A percentile compares a stretch with the other conserved stretches of the same genome.
Conservation (phyloP, 2,113 vertebrate species). For the Chionis minor region DNA sequence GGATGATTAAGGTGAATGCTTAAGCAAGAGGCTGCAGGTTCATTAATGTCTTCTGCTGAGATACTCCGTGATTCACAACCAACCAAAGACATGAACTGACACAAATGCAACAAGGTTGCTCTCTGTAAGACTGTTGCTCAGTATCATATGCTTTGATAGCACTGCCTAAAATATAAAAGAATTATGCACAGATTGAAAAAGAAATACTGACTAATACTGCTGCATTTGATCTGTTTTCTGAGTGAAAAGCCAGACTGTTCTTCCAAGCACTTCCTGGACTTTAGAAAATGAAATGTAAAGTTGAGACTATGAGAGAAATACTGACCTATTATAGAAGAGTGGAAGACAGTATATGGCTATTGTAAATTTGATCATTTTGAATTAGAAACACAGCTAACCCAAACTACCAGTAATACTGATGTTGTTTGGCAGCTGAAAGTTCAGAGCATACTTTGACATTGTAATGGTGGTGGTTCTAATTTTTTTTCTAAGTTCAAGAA, state of each 20-base stretch:
- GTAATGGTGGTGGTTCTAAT: not conserved
- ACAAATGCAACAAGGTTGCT: not conserved
- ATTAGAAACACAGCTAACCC: not conserved
- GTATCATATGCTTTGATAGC: not conserved
- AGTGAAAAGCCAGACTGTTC: not conserved
- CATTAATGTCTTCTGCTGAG: not conserved
- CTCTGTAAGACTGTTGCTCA: not conserved
- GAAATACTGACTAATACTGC: conserved; percentile 7
- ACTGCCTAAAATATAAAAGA: not conserved
- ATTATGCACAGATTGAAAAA: not conserved
- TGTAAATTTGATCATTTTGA: not conserved
- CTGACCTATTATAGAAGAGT: not conserved
- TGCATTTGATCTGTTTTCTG: not conserved
- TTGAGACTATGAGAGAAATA: not conserved
- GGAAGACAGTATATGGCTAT: not conserved
- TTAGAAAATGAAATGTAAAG: not conserved
- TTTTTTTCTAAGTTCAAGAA: not conserved
- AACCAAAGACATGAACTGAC: not conserved
- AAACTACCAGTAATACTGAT: not conserved
- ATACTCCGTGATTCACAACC: not conserved
- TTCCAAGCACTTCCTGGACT: not conserved
- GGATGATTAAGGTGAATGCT: not conserved
- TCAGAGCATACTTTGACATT: not conserved
- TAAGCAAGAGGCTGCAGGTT: not conserved
- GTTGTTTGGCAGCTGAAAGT: not conserved